Evolutionary conservation across 64 coral and sea anemone genomes (phyloP), one percentile per base, ranked within the genome.

Genomic region (Stylophora pistillata): DNA sequence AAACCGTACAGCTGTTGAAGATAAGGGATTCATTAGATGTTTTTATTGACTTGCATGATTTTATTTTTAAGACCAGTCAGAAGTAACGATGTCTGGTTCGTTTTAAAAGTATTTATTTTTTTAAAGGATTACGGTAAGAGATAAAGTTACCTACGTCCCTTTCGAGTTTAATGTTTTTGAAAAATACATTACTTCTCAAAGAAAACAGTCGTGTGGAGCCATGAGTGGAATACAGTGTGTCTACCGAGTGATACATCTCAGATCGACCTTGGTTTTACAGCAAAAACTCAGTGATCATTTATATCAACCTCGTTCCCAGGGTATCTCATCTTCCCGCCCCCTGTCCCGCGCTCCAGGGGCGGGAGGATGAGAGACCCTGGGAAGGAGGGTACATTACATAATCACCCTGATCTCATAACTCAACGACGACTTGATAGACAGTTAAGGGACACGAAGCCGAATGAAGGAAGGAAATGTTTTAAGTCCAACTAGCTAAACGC

Each of bases 391-490:
- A n/a, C n/a, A n/a, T n/a, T n/a, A n/a, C 32, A 59, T 60, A 30
- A 79, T 79, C 77, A 79, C 59, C 31, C 21, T 15, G 5, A 79
- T 59, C 32, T 60, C 77, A 1, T 12, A 23, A 15, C 6, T 29
- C 23, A 53, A 27, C 75, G 56, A 78, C 5, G 55, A 68, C 31
- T 60, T 79, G 77, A 79, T 79, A 58, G 55, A 59, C 77, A 79
- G 77, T 79, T 59, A 79, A 58, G 31, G 14, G 33, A 78, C 75
- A 79, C 56, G 77, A 30, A 58, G 59, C 59, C n/a, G 18, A 79
- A 60, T 17, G 3, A n/a, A 29, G 77, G 12, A 25, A 47, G 7
- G 37, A 4, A 47, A 3, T 47, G n/a, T n/a, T n/a, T n/a, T n/a
- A n/a, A n/a, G n/a, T n/a, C n/a, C n/a, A n/a, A n/a, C n/a, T n/a